Percentiles rank a stretch among this genome's conserved stretches.
Conservation (phyloP, 2,797 vertebrate genomes). For the Melanotaenia maccullochi region DNA sequence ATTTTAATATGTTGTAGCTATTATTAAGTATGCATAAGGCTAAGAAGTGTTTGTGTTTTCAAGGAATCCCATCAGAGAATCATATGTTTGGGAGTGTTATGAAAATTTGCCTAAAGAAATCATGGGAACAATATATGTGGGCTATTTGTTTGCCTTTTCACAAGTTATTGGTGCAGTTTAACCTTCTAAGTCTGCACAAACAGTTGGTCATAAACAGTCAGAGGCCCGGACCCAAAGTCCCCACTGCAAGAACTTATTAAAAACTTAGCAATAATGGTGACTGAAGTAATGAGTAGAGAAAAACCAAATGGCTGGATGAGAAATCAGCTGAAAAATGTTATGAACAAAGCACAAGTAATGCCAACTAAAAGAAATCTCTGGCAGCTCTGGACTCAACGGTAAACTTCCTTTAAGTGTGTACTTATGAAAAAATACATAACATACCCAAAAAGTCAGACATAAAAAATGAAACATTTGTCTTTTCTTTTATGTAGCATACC, state of each 20-base stretch:
- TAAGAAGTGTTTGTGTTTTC: constrained; percentile 55
- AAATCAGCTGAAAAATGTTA: not conserved
- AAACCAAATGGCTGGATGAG: not conserved
- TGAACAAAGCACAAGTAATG: not conserved
- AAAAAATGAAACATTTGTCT: too few relatives aligned
- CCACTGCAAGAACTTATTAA: constrained; percentile 11
- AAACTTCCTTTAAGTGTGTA: not conserved
- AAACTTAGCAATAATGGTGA: constrained; percentile 12
- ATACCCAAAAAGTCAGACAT: too few relatives aligned
- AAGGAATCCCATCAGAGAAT: constrained; percentile 33
- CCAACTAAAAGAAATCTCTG: not conserved
- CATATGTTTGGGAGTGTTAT: constrained; percentile 8
- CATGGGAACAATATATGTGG: constrained; percentile 59
- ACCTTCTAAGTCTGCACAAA: constrained; percentile 63
- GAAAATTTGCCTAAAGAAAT: constrained; percentile 21
- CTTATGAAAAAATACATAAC: too few relatives aligned
- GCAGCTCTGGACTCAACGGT: not conserved
- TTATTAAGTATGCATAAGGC: constrained; percentile 17
- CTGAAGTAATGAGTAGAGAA: not conserved
- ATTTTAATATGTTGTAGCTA: constrained; percentile 36
- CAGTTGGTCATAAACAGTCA: constrained; percentile 50
- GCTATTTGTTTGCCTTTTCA: constrained; percentile 58
- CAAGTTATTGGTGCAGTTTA: constrained; percentile 69
- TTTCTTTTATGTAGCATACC: too few relatives aligned
- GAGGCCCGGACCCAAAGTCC: constrained; percentile 6